A percentile compares a stretch with the other conserved stretches of the same genome.
These are phyloP conservation scores for Stichodactyla mertensii DNA, from an alignment of 64 coral and sea anemone species.

Conservation along the genomic window DNA sequence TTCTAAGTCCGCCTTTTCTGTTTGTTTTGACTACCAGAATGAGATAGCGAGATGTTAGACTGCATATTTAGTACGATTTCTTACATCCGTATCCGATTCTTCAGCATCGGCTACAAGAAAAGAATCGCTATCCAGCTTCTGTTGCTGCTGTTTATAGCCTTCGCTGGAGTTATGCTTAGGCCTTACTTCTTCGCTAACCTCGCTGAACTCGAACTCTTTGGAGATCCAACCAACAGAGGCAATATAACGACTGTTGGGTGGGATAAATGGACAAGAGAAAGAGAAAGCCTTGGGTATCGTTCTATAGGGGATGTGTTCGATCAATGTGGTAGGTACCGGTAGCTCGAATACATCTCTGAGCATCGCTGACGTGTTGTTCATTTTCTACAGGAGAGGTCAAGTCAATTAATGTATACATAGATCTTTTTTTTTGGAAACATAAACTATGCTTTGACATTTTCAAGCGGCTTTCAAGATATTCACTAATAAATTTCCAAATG, in stretches of 20 bases:
- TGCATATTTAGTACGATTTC: not conserved
- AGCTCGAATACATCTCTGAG: not conserved
- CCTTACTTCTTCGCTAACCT: slow-evolving; percentile 38
- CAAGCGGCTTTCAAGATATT: too few relatives aligned
- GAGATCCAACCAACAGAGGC: not conserved
- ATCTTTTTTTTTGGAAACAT: too few relatives aligned
- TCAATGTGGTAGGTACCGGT: slow-evolving; percentile 31
- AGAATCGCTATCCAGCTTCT: slow-evolving; percentile 20
- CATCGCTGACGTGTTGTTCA: not conserved
- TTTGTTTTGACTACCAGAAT: not conserved
- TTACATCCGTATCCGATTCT: slow-evolving; percentile 35
- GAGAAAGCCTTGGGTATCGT: not conserved
- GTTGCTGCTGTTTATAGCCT: slow-evolving; percentile 1
- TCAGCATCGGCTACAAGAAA: slow-evolving; percentile 62
- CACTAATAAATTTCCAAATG: too few relatives aligned
- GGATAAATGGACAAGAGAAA: slow-evolving; percentile 34
- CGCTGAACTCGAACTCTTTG: slow-evolving; percentile 15
- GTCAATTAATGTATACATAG: not conserved
- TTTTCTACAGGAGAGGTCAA: not conserved
- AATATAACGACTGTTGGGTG: slow-evolving; percentile 11
- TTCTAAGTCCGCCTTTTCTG: not conserved
- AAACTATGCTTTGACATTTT: too few relatives aligned
- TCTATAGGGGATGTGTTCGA: slow-evolving; percentile 53
- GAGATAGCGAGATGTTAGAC: not conserved
- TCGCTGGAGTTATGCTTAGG: slow-evolving; percentile 6